Evolutionary conservation across 2,797 vertebrate genomes (phyloP), one percentile per base, ranked within the genome.

Genomic region (Aphelocoma californica): DNA sequence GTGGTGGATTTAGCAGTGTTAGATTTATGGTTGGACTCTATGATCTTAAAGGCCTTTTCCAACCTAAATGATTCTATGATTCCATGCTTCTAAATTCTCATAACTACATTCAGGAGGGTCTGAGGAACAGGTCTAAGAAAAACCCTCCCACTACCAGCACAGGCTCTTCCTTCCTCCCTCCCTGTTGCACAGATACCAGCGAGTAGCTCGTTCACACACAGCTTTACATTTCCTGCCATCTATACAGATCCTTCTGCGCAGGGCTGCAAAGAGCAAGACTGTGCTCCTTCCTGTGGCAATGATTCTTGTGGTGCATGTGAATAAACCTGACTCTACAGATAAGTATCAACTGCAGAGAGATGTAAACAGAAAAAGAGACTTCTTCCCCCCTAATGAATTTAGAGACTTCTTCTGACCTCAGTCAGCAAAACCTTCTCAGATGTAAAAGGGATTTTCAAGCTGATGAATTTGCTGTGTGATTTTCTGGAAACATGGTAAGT

Each of bases 1-100:
- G 12, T 10, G 36, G 40, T n/a, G 21, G 29, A n/a, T 11, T 60
- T 48, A 18, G 14, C 28, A 65, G 6, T 7, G 15, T 12, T 24
- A 53, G 32, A 36, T 57, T 70, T 62, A 78, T 0, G 0, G 16
- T 3, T 53, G 54, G 10, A 69, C 38, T 53, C 3, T 1, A 9
- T 34, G 8, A 48, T 65, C 38, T 78, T 10, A 53, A 69, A 75
- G 0, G 3, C 31, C 48, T 71, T 67, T 82, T 45, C 19, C 58
- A 56, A 57, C 8, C 47, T 18, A 60, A 90, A 61, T 5, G 8
- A 61, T 53, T 45, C 54, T 13, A 14, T 28, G 16, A 50, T 71
- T 54, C 31, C 9, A 8, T 45, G 42, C 24, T 75, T 50, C 31
- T 53, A 40, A 65, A 42, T 72, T 61, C 48, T 64, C 40, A 18